These are phyloP conservation scores for Drosophila truncata DNA, from an alignment of 1,140 invertebrate species.

Conservation along the genomic window DNA sequence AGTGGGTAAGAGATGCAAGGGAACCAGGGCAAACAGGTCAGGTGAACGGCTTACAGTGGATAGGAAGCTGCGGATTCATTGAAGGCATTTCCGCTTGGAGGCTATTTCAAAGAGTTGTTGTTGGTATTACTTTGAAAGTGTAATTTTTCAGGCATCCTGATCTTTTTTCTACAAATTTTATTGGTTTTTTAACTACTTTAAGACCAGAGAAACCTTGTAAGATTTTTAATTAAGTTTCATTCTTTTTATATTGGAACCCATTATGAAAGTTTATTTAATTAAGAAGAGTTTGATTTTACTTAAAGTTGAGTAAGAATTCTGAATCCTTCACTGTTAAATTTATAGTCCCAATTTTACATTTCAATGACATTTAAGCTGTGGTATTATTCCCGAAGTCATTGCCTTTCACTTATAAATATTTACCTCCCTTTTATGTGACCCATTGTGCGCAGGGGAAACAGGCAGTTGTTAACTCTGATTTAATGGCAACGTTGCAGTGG, in stretches of 20 bases:
- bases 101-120: not conserved
- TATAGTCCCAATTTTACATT: not conserved
- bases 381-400: not conserved
- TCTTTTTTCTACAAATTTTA: not conserved
- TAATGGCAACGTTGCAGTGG: conserved; percentile 65
- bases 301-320: not conserved
- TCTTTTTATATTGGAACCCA: not conserved
- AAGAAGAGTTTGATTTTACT: too few relatives aligned
- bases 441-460: conserved; percentile 60
- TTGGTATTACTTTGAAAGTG: not conserved
- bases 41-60: conserved; percentile 42
- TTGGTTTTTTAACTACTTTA: not conserved
- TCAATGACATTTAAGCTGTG: not conserved
- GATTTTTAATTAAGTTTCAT: not conserved
- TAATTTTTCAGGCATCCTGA: not conserved
- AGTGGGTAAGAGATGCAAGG: conserved; percentile 3
- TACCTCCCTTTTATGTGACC: conserved; percentile 7
- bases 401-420: conserved; percentile 4
- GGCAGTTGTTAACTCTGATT: conserved; percentile 82
- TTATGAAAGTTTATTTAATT: not conserved
- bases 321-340: not conserved
- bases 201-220: not conserved
- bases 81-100: conserved; percentile 6
- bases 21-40: conserved; percentile 45
- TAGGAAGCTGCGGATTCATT: not conserved